Percentiles rank a stretch among this genome's conserved stretches.
phyloP scores from a whole-genome alignment of 2,113 vertebrate species.

The Nothocercus nigrocapillus region DNA sequence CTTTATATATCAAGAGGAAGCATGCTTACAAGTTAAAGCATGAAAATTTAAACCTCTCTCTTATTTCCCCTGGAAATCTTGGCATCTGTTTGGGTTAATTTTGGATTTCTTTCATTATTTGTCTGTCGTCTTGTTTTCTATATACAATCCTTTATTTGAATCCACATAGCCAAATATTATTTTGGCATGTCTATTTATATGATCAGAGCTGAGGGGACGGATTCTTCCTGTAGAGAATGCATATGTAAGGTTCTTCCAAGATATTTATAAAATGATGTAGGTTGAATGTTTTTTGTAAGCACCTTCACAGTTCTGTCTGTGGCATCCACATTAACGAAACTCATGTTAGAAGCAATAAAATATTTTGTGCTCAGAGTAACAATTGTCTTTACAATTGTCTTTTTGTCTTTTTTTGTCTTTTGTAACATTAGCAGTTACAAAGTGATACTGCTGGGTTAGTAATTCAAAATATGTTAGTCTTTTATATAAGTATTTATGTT shows the following conservation, averaged over 20 bases:
- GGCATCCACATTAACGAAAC: background rate
- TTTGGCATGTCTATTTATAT: conserved; percentile 41
- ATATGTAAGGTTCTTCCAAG: background rate
- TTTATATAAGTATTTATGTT: background rate
- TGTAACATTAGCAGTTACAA: background rate
- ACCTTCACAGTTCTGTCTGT: conserved; percentile 27
- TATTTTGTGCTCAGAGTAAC: conserved; percentile 31
- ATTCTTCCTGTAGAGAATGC: background rate
- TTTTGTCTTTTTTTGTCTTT: background rate
- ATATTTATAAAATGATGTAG: background rate
- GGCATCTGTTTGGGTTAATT: background rate
- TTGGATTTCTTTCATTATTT: background rate
- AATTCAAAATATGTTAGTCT: background rate
- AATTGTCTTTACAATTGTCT: background rate
- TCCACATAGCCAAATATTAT: background rate
- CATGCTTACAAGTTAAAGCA: background rate
- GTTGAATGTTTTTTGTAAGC: conserved; percentile 8
- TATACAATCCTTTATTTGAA: background rate
- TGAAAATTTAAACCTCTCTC: background rate
- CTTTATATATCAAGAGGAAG: background rate
- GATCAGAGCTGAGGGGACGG: background rate
- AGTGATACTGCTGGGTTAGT: background rate
- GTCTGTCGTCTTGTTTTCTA: background rate
- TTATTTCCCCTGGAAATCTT: background rate
- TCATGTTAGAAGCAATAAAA: conserved; percentile 56